Evolutionary conservation across 1,140 invertebrate genomes (phyloP).

Genomic region (Cydia amplana): DNA sequence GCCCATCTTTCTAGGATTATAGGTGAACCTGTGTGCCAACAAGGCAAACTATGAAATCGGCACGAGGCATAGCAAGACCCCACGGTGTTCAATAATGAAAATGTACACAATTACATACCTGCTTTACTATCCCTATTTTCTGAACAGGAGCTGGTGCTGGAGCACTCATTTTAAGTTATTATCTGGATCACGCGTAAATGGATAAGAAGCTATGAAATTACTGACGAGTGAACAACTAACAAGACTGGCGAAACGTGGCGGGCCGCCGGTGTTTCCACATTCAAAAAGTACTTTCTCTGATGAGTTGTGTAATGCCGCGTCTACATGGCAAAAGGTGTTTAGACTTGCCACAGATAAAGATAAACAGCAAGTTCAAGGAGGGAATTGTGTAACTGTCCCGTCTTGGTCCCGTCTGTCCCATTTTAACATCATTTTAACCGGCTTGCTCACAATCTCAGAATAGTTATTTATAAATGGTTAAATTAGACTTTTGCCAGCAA

Average conservation of each 20-base stretch:
- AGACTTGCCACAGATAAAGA: constrained; percentile 36
- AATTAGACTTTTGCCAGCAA: too few species aligned
- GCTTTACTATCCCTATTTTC: constrained; percentile 73
- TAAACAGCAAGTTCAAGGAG: constrained; percentile 12
- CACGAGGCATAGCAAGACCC: constrained; percentile 57
- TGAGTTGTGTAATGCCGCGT: constrained; percentile 29
- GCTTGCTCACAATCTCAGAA: too few species aligned
- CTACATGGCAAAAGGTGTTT: constrained; percentile 29
- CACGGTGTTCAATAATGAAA: constrained; percentile 43
- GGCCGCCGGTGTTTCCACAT: constrained; percentile 60
- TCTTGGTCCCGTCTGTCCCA: too few species aligned
- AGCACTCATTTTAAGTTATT: constrained; percentile 67
- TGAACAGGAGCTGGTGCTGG: constrained; percentile 61
- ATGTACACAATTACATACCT: constrained; percentile 62
- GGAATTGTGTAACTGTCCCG: too few species aligned
- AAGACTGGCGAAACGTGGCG: constrained; percentile 75
- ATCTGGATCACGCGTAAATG: constrained; percentile 48
- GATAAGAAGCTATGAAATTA: constrained; percentile 59
- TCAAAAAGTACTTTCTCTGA: constrained; percentile 41
- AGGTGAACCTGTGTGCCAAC: constrained; percentile 64
- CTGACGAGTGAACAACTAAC: constrained; percentile 58
- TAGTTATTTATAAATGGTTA: too few species aligned
- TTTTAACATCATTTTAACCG: too few species aligned
- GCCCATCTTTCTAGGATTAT: neutral
- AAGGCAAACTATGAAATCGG: constrained; percentile 62